Percentiles rank a stretch among this genome's conserved stretches.
These are phyloP conservation scores for Stenotaenia linearis DNA, from an alignment of 2,888 invertebrate genomes.

Conservation along the genomic window DNA sequence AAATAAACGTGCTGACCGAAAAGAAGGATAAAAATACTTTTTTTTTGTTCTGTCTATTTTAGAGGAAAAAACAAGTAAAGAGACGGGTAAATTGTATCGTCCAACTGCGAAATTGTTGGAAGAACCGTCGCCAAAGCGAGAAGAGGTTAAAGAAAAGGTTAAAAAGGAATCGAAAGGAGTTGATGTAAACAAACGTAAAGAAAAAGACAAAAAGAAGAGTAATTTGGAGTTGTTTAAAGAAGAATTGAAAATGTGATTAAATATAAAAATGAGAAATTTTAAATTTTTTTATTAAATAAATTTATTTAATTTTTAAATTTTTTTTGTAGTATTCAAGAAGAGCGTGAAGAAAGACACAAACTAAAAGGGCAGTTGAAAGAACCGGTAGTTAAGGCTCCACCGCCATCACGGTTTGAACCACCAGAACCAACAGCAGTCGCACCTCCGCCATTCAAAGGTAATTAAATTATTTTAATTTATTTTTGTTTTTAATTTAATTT, in stretches of 20 bases:
- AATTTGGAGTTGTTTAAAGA: constrained; percentile 98
- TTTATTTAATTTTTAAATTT: neutral
- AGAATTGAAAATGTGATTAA: constrained; percentile 82
- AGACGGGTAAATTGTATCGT: constrained; percentile 86
- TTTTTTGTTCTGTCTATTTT: constrained; percentile 36
- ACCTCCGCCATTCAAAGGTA: neutral
- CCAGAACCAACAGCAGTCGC: constrained; percentile 28
- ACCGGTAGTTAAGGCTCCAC: constrained; percentile 38
- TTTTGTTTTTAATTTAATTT: neutral
- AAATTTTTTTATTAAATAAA: neutral
- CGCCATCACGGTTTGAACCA: constrained; percentile 32
- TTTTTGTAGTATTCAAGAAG: constrained; percentile 81
- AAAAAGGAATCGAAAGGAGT: constrained; percentile 31
- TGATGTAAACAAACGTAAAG: constrained; percentile 56
- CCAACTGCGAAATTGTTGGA: constrained; percentile 72
- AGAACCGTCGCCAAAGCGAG: constrained; percentile 51
- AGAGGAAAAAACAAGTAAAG: constrained; percentile 77
- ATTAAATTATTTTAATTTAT: neutral
- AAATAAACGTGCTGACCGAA: neutral
- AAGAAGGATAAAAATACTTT: constrained; percentile 7
- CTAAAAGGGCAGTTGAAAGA: constrained; percentile 68
- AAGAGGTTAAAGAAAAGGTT: constrained; percentile 44
- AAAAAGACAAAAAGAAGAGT: constrained; percentile 84
- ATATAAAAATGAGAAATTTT: neutral
- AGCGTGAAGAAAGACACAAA: constrained; percentile 90